Evolutionary conservation across 64 coral and sea anemone genomes (phyloP).

Genomic region (Pocillopora damicornis): DNA sequence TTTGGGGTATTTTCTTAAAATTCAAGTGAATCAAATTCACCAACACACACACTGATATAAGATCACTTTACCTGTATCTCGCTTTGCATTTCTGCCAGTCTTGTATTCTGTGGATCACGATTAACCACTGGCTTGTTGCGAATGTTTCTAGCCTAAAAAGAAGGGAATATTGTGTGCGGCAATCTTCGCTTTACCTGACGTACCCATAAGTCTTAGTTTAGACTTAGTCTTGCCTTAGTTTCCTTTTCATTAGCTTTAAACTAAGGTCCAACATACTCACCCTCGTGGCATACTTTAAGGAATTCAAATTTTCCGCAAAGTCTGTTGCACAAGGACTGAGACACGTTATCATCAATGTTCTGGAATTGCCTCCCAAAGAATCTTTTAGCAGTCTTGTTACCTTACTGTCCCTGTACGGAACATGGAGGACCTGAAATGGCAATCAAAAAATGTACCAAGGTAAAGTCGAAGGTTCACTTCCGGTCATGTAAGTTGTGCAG

Average conservation of each 20-base stretch:
- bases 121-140: slow-evolving; percentile 93
- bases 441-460: no score
- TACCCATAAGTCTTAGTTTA: no score
- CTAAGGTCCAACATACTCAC: slow-evolving; percentile 31
- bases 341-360: slow-evolving; percentile 92
- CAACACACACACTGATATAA: no score
- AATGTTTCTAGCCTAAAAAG: slow-evolving; percentile 82
- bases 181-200: no score
- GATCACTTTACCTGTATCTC: slow-evolving; percentile 68
- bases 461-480: no score
- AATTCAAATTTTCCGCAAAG: slow-evolving; percentile 97
- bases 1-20: no score
- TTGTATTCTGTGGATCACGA: slow-evolving; percentile 94
- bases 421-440: slow-evolving; percentile 48
- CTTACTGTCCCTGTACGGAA: slow-evolving; percentile 97
- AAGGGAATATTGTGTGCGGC: not conserved
- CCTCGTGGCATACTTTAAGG: slow-evolving; percentile 94
- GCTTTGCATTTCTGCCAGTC: slow-evolving; percentile 88
- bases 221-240: no score
- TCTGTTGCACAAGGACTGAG: slow-evolving; percentile 88
- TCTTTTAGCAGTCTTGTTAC: slow-evolving; percentile 90
- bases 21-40: no score
- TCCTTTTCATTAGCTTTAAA: not conserved
- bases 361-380: slow-evolving; percentile 89
- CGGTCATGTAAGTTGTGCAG: no score